These are phyloP conservation scores for Enteromius paludinosus DNA, from an alignment of 2,797 vertebrate genomes.

Conservation along the genomic window DNA sequence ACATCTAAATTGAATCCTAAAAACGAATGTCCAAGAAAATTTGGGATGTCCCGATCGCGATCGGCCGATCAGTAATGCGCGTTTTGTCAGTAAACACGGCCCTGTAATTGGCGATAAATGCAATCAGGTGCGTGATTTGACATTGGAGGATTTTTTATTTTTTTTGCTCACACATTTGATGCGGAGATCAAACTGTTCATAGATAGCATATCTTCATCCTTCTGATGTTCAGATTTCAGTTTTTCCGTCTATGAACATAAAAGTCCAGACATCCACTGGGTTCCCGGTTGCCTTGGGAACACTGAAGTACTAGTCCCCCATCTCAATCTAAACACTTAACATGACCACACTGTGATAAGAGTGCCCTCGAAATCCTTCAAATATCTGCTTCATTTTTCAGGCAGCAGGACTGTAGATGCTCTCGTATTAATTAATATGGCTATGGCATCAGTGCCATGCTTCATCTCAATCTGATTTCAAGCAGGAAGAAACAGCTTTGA, in stretches of 20 bases:
- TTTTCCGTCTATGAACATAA: conserved; percentile 9
- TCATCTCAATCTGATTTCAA: conserved; percentile 28
- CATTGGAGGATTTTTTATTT: conserved; percentile 37
- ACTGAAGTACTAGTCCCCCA: background rate
- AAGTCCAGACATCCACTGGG: background rate
- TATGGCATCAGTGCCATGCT: background rate
- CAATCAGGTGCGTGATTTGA: too few species aligned
- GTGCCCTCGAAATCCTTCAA: conserved; percentile 8
- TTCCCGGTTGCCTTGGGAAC: background rate
- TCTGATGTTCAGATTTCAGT: conserved; percentile 1
- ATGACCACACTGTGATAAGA: conserved; percentile 5
- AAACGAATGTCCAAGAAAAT: too few species aligned
- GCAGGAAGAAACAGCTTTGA: background rate
- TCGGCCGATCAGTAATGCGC: too few species aligned
- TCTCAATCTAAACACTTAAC: conserved; percentile 8
- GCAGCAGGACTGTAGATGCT: background rate
- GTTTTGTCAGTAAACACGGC: too few species aligned
- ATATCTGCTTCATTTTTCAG: background rate
- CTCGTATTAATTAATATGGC: conserved; percentile 22
- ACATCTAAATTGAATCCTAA: too few species aligned
- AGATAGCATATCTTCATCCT: conserved; percentile 1
- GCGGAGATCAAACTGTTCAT: conserved; percentile 21
- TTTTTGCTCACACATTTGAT: conserved; percentile 44
- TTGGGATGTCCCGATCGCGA: too few species aligned
- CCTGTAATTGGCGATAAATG: too few species aligned